Conservation (phyloP, 2,797 vertebrate species). For the Phalanger gymnotis region DNA sequence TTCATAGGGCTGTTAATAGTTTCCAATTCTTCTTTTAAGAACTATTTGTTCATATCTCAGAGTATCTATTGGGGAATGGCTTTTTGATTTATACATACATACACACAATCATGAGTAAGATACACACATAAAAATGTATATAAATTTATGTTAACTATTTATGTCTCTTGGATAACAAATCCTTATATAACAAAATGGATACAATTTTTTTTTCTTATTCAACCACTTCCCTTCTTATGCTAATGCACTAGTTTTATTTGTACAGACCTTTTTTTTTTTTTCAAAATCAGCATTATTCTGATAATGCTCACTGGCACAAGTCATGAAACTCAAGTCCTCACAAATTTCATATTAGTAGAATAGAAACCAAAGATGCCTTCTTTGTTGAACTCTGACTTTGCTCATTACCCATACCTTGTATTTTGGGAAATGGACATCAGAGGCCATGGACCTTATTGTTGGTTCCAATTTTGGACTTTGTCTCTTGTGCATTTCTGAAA, state of each 20-base stretch:
- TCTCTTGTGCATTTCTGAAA: neutral
- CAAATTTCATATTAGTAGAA: neutral
- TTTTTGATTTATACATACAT: no score
- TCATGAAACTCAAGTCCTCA: neutral
- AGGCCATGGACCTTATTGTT: neutral
- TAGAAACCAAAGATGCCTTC: neutral
- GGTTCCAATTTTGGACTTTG: neutral
- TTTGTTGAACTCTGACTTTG: neutral
- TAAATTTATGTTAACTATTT: neutral
- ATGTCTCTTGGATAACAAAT: neutral
- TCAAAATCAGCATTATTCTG: neutral
- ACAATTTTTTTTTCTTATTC: neutral
- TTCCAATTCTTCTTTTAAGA: neutral
- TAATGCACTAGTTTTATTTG: neutral
- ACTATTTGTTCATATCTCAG: neutral
- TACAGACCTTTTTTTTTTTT: neutral
- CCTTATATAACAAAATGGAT: neutral
- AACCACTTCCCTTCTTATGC: neutral
- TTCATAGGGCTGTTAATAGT: neutral
- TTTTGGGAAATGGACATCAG: neutral
- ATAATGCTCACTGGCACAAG: neutral
- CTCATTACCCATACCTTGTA: neutral
- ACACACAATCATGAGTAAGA: no score
- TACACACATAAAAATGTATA: neutral
- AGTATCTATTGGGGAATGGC: no score